Conservation (phyloP, 2,797 vertebrate genomes). For the Knipowitschia caucasica region DNA sequence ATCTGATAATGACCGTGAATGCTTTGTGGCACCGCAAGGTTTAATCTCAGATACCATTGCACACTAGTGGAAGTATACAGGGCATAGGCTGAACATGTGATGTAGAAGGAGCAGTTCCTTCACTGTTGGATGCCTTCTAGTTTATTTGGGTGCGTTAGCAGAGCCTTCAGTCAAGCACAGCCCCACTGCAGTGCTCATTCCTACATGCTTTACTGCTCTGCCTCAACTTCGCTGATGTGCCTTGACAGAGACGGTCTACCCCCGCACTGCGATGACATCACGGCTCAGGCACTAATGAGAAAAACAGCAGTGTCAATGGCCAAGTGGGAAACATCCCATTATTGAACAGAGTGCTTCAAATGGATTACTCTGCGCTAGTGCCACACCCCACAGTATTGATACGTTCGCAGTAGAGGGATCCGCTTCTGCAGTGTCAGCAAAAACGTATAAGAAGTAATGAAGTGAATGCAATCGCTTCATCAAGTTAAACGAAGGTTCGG, state of each 20-base stretch:
- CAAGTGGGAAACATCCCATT: slow-evolving; percentile 41
- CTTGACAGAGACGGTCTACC: slow-evolving; percentile 38
- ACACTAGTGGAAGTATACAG: slow-evolving; percentile 21
- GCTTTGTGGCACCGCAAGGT: neutral
- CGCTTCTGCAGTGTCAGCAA: slow-evolving; percentile 36
- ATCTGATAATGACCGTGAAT: neutral
- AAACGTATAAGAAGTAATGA: slow-evolving; percentile 22
- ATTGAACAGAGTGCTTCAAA: slow-evolving; percentile 37
- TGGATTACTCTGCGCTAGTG: slow-evolving; percentile 37
- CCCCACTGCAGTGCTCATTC: slow-evolving; percentile 28
- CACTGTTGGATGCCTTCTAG: slow-evolving; percentile 20
- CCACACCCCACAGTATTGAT: slow-evolving; percentile 53
- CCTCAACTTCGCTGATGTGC: slow-evolving; percentile 40
- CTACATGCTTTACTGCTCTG: slow-evolving; percentile 33
- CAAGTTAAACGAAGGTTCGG: too few relatives aligned
- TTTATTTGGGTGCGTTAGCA: slow-evolving; percentile 31
- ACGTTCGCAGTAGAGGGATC: slow-evolving; percentile 58
- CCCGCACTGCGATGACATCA: slow-evolving; percentile 39
- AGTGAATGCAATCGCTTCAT: slow-evolving; percentile 8
- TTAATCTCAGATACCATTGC: slow-evolving; percentile 10
- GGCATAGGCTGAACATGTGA: slow-evolving; percentile 11
- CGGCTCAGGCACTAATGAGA: slow-evolving; percentile 38
- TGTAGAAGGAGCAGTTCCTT: slow-evolving; percentile 27
- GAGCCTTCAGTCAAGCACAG: slow-evolving; percentile 38
- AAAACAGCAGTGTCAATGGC: slow-evolving; percentile 38